Percentiles rank a stretch among this genome's conserved stretches.
Evolutionary conservation across 2,797 vertebrate species (phyloP).

Genomic region (Todus mexicanus): DNA sequence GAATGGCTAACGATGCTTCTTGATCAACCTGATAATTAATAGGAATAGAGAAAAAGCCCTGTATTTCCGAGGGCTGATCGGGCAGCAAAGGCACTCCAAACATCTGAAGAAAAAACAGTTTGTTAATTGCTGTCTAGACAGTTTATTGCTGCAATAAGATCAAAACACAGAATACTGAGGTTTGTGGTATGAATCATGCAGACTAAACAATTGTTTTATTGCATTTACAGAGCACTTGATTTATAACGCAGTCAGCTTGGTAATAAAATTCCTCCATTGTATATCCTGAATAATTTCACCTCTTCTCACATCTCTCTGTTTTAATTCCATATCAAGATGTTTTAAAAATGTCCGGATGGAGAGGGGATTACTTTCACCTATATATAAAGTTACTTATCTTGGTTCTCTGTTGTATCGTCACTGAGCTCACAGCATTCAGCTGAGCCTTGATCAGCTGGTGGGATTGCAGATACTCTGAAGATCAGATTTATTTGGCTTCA

Average conservation of each 20-base stretch:
- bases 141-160: slow-evolving; percentile 99
- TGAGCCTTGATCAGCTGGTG: not conserved
- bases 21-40: slow-evolving; percentile 70
- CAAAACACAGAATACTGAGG: slow-evolving; percentile 86
- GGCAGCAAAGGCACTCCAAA: slow-evolving; percentile 73
- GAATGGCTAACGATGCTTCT: not conserved
- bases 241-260: slow-evolving; percentile 74
- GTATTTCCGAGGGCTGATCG: slow-evolving; percentile 59
- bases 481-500: not conserved
- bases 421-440: not conserved
- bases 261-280: slow-evolving; percentile 78
- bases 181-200: slow-evolving; percentile 88
- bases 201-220: slow-evolving; percentile 90
- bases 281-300: slow-evolving; percentile 76
- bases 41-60: slow-evolving; percentile 61
- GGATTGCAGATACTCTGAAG: not conserved
- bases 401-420: not conserved
- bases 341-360: not conserved
- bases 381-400: not conserved
- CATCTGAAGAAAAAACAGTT: slow-evolving; percentile 80
- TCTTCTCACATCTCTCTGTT: slow-evolving; percentile 64
- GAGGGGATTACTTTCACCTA: not conserved
- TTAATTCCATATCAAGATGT: slow-evolving; percentile 28
- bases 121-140: slow-evolving; percentile 98
- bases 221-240: slow-evolving; percentile 82